Base-by-base conservation (phyloP, 2,113 vertebrate species). In the Panthera uncia region DNA sequence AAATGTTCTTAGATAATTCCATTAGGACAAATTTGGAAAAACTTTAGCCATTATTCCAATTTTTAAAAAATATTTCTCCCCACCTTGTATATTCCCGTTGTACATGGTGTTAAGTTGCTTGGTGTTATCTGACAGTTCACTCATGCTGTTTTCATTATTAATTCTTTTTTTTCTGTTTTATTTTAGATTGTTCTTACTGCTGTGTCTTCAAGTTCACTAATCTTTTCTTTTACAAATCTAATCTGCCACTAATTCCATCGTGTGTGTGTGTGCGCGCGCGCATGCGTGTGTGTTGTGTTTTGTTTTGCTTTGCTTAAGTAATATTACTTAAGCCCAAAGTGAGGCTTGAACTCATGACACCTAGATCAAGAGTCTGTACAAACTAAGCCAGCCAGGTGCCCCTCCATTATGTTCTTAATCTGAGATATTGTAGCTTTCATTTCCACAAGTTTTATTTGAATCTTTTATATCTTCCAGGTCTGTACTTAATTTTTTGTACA, bases 11-110 rank as follows among this genome's bases (percentile, higher is more conserved):
- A 69, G 96, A 84, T 36, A 33, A 80, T 57, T 45, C 63, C 45
- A 65, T 94, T 96, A 83, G 29, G 61, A 94, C n/a, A 89, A 76
- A 81, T 68, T 82, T 94, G 63, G 23, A 65, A 87, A 82, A 85
- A 94, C 81, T 94, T 82, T 7, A 81, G 38, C 66, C 50, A 85
- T 94, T 88, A 45, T 73, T 89, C 23, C 45, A 0, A 19, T 73
- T 36, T 85, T 82, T 36, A 29, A 48, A 76, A 76, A 76, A 31
- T 31, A 48, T 31, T 2, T 66, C 13, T 36, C 19, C 10, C 48
- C 33, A 27, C 36, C 79, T 93, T 50, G n/a, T 65, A 21, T 81
- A 71, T 11, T 95, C 16, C 5, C 94, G 1, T 93, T 91, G 38
- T 23, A 18, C 68, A n/a, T 95, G 21, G 16, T 79, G 21, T 88